Percentiles rank a stretch among this genome's conserved stretches.
phyloP scores from a whole-genome alignment of 2,888 invertebrate species.

The Hartigia nigra region DNA sequence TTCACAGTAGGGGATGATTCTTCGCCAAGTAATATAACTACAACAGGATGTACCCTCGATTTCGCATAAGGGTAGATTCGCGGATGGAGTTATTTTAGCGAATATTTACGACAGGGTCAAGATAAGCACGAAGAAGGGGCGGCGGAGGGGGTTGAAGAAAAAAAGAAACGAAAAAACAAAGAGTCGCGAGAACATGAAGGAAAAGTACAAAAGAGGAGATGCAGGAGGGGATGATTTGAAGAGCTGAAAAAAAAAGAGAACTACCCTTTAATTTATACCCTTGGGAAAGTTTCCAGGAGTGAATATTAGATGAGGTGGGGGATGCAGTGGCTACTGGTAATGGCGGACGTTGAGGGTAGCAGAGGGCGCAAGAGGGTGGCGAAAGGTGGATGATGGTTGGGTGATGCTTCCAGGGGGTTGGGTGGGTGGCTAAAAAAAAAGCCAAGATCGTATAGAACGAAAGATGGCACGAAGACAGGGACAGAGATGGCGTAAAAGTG shows the following conservation, averaged over 20 bases:
- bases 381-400: neutral
- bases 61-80: no score
- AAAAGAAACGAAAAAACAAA: neutral
- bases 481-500: neutral
- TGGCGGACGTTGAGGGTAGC: neutral
- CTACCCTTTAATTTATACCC: conserved; percentile 7
- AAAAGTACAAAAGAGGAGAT: neutral
- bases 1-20: no score
- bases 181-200: neutral
- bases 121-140: neutral
- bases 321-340: neutral
- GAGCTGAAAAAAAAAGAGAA: neutral
- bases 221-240: neutral
- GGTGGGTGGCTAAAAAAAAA: neutral
- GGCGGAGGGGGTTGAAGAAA: neutral
- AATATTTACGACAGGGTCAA: conserved; percentile 9
- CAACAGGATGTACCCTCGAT: no score
- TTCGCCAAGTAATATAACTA: no score
- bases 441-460: neutral
- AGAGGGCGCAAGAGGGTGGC: neutral
- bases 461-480: neutral
- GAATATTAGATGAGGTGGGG: neutral
- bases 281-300: neutral
- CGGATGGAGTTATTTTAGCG: neutral
- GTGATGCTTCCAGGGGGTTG: neutral